Evolutionary conservation across 2,113 vertebrate genomes (phyloP).

Genomic region (Callocephalon fimbriatum): DNA sequence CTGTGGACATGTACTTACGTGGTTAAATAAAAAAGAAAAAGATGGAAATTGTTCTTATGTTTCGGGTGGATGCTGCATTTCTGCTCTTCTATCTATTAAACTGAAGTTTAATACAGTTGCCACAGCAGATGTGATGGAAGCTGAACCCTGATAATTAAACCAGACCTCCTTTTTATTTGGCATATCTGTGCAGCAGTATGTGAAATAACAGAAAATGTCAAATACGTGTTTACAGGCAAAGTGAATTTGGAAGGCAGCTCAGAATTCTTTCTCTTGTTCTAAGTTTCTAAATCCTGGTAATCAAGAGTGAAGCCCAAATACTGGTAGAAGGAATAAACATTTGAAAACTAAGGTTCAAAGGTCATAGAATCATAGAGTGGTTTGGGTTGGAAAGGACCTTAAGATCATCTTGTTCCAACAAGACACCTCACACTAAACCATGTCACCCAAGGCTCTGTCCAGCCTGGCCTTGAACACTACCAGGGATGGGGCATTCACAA

Average conservation of each 20-base stretch:
- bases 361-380: background rate
- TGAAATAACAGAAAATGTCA: background rate
- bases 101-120: background rate
- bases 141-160: background rate
- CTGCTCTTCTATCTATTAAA: background rate
- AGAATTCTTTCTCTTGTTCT: background rate
- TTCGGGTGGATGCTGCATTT: background rate
- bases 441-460: background rate
- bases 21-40: conserved; percentile 77
- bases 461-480: background rate
- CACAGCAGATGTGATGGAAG: background rate
- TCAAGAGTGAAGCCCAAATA: background rate
- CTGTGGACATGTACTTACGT: conserved; percentile 77
- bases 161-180: background rate
- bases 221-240: background rate
- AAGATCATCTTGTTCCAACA: too few species aligned
- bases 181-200: background rate
- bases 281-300: background rate
- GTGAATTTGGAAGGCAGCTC: background rate
- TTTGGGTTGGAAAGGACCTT: background rate
- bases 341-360: background rate
- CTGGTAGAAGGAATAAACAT: background rate
- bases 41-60: conserved; percentile 2
- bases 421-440: background rate
- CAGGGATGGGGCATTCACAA: background rate